Evolutionary conservation across 2,888 invertebrate genomes (phyloP).

Genomic region (Tuberolachnus salignus): DNA sequence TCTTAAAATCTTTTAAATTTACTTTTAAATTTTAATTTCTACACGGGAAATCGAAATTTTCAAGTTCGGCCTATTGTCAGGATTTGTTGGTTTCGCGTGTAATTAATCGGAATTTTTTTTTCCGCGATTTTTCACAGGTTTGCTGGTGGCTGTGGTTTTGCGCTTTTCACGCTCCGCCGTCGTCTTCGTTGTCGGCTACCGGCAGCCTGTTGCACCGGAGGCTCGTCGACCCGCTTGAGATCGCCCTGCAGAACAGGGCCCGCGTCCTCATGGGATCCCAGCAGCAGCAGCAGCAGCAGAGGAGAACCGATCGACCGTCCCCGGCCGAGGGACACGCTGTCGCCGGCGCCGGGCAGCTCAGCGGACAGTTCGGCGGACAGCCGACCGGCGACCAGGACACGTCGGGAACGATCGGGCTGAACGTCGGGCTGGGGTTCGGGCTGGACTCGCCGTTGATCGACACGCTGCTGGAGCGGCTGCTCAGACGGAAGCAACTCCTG

Average conservation of each 20-base stretch:
- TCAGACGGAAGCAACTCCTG: conserved; percentile 38
- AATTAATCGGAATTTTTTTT: conserved; percentile 3
- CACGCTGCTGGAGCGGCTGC: conserved; percentile 5
- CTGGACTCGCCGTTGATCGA: conserved; percentile 42
- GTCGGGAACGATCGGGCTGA: conserved; percentile 24
- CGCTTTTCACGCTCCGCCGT: neutral
- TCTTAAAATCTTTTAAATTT: too few species aligned
- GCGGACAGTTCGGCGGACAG: neutral
- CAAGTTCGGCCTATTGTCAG: too few species aligned
- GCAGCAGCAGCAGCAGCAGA: neutral
- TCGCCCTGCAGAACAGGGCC: neutral
- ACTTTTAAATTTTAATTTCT: too few species aligned
- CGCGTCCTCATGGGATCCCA: neutral
- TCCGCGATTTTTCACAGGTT: neutral
- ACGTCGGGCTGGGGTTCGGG: conserved; percentile 35
- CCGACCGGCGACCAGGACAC: conserved; percentile 16
- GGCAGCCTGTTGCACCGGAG: neutral
- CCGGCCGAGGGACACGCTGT: too few species aligned
- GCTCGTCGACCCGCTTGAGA: neutral
- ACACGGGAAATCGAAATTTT: too few species aligned
- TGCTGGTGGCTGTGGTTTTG: conserved; percentile 6
- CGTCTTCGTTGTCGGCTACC: neutral
- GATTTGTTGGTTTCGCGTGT: too few species aligned
- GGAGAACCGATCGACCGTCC: too few species aligned
- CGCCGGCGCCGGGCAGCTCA: neutral